phyloP scores from a whole-genome alignment of 2,113 vertebrate genomes.

The Calypte anna region DNA sequence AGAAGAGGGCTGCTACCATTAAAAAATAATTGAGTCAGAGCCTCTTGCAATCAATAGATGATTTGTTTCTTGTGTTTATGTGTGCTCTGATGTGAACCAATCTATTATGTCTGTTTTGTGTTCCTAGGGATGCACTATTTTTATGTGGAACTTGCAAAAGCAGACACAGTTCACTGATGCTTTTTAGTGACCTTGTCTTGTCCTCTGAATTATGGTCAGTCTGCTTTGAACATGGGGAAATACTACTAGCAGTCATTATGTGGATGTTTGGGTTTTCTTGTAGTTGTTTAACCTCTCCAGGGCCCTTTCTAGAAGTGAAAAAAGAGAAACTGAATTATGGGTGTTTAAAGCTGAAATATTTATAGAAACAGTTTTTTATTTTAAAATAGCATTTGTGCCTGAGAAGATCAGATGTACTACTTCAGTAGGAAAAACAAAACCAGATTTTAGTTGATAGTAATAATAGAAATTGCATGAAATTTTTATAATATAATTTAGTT shows the following conservation, averaged over 20 bases:
- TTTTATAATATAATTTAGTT: constrained; percentile 15
- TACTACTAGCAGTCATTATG: background rate
- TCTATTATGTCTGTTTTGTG: constrained; percentile 58
- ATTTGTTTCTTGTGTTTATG: constrained; percentile 37
- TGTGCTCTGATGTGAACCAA: constrained; percentile 47
- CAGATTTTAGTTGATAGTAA: constrained; percentile 57
- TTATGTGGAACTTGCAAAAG: constrained; percentile 63
- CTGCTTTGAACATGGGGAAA: constrained; percentile 46
- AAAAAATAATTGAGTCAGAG: constrained; percentile 57
- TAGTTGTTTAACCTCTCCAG: constrained; percentile 40
- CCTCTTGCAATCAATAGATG: constrained; percentile 38
- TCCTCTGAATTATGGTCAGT: constrained; percentile 63
- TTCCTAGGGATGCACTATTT: constrained; percentile 59
- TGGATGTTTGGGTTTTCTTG: background rate
- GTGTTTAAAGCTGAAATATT: constrained; percentile 73
- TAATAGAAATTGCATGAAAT: constrained; percentile 36
- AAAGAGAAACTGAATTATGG: constrained; percentile 53
- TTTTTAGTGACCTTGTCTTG: constrained; percentile 73
- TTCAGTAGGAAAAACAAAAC: constrained; percentile 61
- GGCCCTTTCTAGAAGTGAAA: constrained; percentile 19
- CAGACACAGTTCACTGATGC: constrained; percentile 58
- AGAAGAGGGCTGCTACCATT: background rate
- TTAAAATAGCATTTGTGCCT: constrained; percentile 68
- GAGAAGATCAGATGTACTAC: constrained; percentile 64
- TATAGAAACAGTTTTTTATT: constrained; percentile 70